Percentiles rank a stretch among this genome's conserved stretches.
Conservation (phyloP, 2,113 vertebrate genomes). For the Siniperca knerii region DNA sequence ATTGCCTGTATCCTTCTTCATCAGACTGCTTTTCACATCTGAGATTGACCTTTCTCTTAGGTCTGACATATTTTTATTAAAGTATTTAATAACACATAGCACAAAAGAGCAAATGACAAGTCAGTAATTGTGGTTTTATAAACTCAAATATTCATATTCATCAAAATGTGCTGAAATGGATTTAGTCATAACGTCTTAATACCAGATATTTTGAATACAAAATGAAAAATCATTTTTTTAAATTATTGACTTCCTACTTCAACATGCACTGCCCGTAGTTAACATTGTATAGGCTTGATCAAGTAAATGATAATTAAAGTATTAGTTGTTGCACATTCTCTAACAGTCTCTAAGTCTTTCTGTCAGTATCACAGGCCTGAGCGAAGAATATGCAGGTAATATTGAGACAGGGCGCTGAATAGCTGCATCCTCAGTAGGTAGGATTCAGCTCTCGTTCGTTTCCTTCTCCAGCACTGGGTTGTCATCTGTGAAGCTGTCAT, state of each 20-base stretch:
- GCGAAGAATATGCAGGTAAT: not conserved
- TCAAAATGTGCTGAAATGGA: not conserved
- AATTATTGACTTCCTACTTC: not conserved
- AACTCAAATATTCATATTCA: not conserved
- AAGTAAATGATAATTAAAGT: not conserved
- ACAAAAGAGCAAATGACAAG: not conserved
- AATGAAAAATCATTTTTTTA: slow-evolving; percentile 14
- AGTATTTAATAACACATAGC: not conserved
- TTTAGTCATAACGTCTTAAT: not conserved
- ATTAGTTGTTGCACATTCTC: not conserved
- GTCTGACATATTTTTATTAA: not conserved
- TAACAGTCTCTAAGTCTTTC: not conserved
- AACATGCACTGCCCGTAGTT: not conserved
- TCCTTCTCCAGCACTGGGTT: not conserved
- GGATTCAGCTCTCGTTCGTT: not conserved
- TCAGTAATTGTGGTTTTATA: not conserved
- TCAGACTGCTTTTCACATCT: not conserved
- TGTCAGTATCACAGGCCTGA: slow-evolving; percentile 4
- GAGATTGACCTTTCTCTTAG: not conserved
- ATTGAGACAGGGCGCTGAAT: not conserved
- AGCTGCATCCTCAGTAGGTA: not conserved
- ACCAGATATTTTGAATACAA: not conserved
- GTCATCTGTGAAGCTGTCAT: not conserved
- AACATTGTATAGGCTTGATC: not conserved
- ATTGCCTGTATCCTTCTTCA: not conserved